Percentiles rank a stretch among this genome's conserved stretches.
These are phyloP conservation scores for Hepsetus odoe DNA, from an alignment of 2,113 vertebrate species.

Conservation along the genomic window DNA sequence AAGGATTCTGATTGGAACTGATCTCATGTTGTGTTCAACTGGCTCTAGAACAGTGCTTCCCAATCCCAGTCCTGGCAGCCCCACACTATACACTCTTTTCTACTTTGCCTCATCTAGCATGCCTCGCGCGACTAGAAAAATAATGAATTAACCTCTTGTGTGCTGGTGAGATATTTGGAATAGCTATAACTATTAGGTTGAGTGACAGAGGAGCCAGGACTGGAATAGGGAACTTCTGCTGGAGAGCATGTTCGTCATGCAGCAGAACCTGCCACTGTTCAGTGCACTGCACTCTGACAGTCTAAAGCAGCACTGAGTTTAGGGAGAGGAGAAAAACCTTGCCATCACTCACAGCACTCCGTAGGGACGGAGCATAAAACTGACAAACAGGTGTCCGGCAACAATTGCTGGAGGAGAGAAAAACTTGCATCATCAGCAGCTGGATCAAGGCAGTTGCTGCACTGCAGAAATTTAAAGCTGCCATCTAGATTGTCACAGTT, in stretches of 20 bases:
- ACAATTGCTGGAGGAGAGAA: slow-evolving; percentile 59
- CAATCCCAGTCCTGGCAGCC: no score
- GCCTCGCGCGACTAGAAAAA: no score
- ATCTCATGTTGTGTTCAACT: slow-evolving; percentile 30
- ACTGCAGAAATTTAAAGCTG: slow-evolving; percentile 32
- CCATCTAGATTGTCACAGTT: slow-evolving; percentile 19
- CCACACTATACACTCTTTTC: no score
- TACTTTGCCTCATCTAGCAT: no score
- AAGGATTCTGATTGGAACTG: slow-evolving; percentile 31
- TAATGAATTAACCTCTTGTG: no score
- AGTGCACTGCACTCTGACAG: not conserved
- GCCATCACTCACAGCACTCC: slow-evolving; percentile 46
- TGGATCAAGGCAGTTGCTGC: slow-evolving; percentile 49
- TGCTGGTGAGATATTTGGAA: no score
- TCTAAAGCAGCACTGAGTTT: slow-evolving; percentile 36
- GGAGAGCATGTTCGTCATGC: no score
- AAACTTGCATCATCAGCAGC: slow-evolving; percentile 70
- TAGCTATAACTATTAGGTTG: no score
- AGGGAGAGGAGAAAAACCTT: slow-evolving; percentile 50
- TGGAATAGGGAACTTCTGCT: no score
- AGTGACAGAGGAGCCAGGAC: no score
- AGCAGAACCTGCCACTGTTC: slow-evolving; percentile 1
- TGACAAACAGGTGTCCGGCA: slow-evolving; percentile 65
- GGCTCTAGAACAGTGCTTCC: slow-evolving; percentile 21
- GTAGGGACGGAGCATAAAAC: slow-evolving; percentile 54